Conservation (phyloP, 2,113 vertebrate species). For the Mixornis gularis region DNA sequence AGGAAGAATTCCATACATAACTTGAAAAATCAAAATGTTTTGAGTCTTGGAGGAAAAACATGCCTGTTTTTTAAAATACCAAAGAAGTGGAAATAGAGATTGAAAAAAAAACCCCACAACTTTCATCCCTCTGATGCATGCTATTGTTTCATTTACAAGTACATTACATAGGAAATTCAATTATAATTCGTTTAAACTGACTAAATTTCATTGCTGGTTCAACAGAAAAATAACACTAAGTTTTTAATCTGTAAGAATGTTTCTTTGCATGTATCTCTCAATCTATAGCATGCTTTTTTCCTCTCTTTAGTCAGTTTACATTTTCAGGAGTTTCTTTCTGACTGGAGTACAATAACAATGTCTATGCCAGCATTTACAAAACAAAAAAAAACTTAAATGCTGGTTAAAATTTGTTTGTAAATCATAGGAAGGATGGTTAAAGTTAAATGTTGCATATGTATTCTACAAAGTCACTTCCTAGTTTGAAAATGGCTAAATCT, state of each 20-base stretch:
- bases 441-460: background rate
- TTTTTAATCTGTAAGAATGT: background rate
- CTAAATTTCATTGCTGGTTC: background rate
- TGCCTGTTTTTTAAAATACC: background rate
- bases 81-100: background rate
- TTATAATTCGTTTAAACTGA: background rate
- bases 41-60: background rate
- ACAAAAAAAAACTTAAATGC: background rate
- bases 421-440: background rate
- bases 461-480: background rate
- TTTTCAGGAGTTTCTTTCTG: background rate
- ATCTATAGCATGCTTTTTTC: background rate
- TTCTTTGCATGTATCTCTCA: background rate
- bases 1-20: background rate
- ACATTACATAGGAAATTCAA: background rate
- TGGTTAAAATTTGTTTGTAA: background rate
- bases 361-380: background rate
- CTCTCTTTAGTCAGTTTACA: background rate
- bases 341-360: background rate
- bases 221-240: background rate
- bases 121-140: background rate
- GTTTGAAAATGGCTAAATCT: background rate
- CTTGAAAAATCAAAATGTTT: background rate
- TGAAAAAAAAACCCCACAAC: background rate
- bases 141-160: background rate